phyloP scores from a whole-genome alignment of 2,113 vertebrate species.

The Condylura cristata region DNA sequence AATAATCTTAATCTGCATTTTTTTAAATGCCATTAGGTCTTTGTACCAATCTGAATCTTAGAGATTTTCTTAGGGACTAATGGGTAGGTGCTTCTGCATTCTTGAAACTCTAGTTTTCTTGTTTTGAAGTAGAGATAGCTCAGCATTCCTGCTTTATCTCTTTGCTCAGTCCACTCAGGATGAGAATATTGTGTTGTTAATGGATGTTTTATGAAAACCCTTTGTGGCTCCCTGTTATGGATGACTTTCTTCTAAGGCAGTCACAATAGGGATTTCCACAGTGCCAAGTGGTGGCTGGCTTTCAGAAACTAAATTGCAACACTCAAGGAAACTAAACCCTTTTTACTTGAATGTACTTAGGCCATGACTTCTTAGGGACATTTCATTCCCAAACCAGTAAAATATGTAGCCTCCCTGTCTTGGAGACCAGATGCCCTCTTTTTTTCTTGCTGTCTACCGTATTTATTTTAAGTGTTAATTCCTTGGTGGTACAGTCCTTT shows the following conservation, averaged over 20 bases:
- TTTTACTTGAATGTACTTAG: conserved; percentile 8
- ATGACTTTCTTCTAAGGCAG: not conserved
- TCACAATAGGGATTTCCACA: not conserved
- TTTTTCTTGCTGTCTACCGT: not conserved
- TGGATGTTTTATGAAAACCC: not conserved
- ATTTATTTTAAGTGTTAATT: not conserved
- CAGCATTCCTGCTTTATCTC: not conserved
- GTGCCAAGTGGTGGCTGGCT: not conserved
- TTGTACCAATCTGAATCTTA: not conserved
- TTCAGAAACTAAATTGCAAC: conserved; percentile 43
- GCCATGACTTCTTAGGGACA: not conserved
- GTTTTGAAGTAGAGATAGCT: conserved; percentile 23
- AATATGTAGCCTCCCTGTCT: conserved; percentile 15
- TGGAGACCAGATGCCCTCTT: not conserved
- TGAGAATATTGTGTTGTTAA: conserved; percentile 5
- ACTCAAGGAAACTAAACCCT: not conserved
- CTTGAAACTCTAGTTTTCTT: conserved; percentile 16
- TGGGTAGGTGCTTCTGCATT: conserved; percentile 37
- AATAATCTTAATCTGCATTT: not conserved
- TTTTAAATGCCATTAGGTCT: conserved; percentile 8
- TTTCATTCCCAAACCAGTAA: conserved; percentile 48
- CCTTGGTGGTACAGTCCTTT: not conserved
- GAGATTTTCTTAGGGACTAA: conserved; percentile 43
- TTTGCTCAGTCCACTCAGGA: not conserved
- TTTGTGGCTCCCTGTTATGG: conserved; percentile 23